Conservation (phyloP, 2,113 vertebrate genomes). For the Ageneiosus marmoratus region DNA sequence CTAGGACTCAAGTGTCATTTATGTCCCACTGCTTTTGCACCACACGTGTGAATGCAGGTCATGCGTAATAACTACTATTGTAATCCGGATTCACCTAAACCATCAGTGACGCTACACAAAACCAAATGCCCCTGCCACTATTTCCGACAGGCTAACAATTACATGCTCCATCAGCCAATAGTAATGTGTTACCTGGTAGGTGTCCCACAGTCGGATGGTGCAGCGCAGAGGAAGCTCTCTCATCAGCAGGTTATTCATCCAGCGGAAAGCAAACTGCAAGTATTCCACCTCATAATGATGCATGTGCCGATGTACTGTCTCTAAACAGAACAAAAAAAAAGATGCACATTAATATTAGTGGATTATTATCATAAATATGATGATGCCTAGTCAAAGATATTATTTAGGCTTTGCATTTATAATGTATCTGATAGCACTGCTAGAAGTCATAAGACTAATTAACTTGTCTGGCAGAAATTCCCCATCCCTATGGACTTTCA, state of each 20-base stretch:
- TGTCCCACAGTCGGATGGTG: conserved; percentile 93
- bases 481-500: too few species aligned
- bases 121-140: neutral
- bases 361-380: too few species aligned
- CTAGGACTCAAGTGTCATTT: neutral
- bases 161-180: conserved; percentile 13
- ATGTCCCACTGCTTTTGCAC: neutral
- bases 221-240: conserved; percentile 90
- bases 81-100: neutral
- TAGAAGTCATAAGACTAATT: neutral
- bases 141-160: neutral
- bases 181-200: conserved; percentile 84
- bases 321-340: conserved; percentile 69
- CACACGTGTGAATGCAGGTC: neutral
- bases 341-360: neutral
- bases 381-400: neutral
- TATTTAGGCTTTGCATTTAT: neutral
- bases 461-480: neutral
- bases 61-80: neutral
- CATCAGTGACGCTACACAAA: neutral
- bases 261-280: conserved; percentile 96
- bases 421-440: neutral
- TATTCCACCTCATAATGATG: conserved; percentile 93
- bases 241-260: conserved; percentile 99
- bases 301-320: conserved; percentile 89